phyloP scores from a whole-genome alignment of 2,888 invertebrate genomes.

The Doris montereyensis region DNA sequence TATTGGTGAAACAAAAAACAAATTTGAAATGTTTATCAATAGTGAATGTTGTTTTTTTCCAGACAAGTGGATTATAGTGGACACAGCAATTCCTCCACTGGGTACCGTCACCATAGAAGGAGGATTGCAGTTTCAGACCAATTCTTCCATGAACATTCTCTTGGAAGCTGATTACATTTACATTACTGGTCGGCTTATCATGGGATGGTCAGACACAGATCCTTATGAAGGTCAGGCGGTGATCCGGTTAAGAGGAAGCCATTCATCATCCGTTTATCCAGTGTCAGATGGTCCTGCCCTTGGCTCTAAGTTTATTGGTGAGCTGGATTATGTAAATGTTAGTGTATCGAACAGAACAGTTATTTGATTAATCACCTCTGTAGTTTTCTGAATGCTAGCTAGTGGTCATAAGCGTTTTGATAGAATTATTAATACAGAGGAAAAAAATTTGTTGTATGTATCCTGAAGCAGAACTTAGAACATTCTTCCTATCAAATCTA shows the following conservation, averaged over 20 bases:
- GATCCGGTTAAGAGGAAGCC: conserved; percentile 50
- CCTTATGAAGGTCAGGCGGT: conserved; percentile 49
- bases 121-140: conserved; percentile 48
- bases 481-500: no score
- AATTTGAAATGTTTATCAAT: no score
- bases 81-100: conserved; percentile 47
- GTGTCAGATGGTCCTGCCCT: conserved; percentile 45
- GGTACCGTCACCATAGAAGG: conserved; percentile 56
- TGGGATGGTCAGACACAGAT: conserved; percentile 58
- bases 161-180: conserved; percentile 53
- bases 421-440: no score
- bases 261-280: conserved; percentile 41
- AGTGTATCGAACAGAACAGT: no score
- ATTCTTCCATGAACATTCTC: conserved; percentile 34
- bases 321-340: no score
- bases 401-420: no score
- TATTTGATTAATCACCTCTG: no score
- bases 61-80: conserved; percentile 59
- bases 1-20: no score
- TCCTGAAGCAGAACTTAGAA: no score
- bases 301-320: conserved; percentile 61
- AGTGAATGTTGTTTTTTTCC: no score
- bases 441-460: no score
- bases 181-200: conserved; percentile 58
- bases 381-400: background rate